Base-by-base conservation (phyloP, 2,888 invertebrate genomes). In the Pantelozetes paolii region DNA sequence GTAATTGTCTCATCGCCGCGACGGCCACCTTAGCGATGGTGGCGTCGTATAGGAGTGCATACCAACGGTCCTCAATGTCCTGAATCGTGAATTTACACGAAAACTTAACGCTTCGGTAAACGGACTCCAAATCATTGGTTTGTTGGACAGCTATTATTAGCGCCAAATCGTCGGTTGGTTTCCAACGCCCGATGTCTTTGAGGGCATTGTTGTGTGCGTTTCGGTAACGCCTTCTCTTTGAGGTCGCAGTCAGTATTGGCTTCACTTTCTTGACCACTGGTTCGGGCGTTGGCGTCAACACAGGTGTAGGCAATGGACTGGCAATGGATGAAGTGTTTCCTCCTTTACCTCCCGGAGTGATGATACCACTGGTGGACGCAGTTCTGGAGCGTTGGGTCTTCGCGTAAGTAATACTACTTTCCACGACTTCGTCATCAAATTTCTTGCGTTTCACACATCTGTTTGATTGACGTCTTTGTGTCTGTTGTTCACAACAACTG, bases 361-460 rank as follows among this genome's bases (percentile, higher is more conserved):
- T 26, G 28, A 48, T 26, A 23, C 50, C 9, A 42, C 28, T 64
- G 18, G 32, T 18, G 20, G 64, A 64, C 36, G 30, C 11, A 30
- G 64, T 64, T 36, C 64, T 30, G 1, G 36, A 64, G 11, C 64
- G 32, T 36, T 64, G 64, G 18, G 32, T 54, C 45, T 76, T 77
- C 1, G 77, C 75, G 59, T 77, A 76, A 11, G 77, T 74, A 75
- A 91, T 83, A 82, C 92, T 92, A 78, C 92, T 93, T 79, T 97
- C 96, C 0, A 97, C 96, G 75, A 97, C 85, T 83, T 98, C 97
- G 86, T 97, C 97, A 81, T 97, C 97, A 83, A 97, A 97, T 79
- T 95, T 90, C 79, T 92, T 90, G 0, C 97, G 87, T 82, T 96
- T 97, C 79, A 97, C 96, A 1, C 95, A 95, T 75, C 97, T 86